Evolutionary conservation across 1,140 invertebrate species (phyloP), one percentile per base, ranked within the genome.

Genomic region (Drosophila hydei): DNA sequence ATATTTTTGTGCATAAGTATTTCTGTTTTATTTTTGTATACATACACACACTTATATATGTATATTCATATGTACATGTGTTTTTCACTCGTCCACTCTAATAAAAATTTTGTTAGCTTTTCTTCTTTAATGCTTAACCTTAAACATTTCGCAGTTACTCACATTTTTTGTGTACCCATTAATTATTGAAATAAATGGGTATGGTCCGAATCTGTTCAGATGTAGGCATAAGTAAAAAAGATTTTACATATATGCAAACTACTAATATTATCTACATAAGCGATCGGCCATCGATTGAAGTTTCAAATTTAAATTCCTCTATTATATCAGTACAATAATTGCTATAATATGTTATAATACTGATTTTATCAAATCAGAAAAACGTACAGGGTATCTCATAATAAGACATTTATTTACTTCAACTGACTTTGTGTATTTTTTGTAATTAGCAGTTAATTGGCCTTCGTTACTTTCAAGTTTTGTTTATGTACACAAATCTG

Each of bases 71-170:
- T n/a, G 21, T 47, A 30, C 12, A 47, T 23, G n/a, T 54, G 25
- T 70, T 80, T 80, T 78, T 79, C 75, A 80, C 78, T 80, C 78
- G 78, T 81, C 74, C 78, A 81, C 79, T 83, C 64, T 81, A 73
- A 81, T 81, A 81, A 81, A 77, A 55, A 77, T 59, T 48, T 30
- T 50, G 33, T 71, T 67, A 43, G 50, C 48, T 43, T 62, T 43
- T 67, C 71, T 60, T 56, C 5, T 45, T 38, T 67, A 38, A 27
- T 47, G 51, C 56, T 67, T 73, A 71, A 77, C 73, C 65, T 81
- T 83, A 79, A 83, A 68, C 79, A 84, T 67, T 79, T 72, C 59
- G 30, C 21, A 60, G 48, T 62, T 47, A 43, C 42, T 51, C 43
- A 19, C 50, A 21, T 30, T 54, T 52, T 16, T 30, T 45, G 14